A percentile compares a stretch with the other conserved stretches of the same genome.
phyloP scores from a whole-genome alignment of 2,888 invertebrate species.

The Halictus quadricinctus region DNA sequence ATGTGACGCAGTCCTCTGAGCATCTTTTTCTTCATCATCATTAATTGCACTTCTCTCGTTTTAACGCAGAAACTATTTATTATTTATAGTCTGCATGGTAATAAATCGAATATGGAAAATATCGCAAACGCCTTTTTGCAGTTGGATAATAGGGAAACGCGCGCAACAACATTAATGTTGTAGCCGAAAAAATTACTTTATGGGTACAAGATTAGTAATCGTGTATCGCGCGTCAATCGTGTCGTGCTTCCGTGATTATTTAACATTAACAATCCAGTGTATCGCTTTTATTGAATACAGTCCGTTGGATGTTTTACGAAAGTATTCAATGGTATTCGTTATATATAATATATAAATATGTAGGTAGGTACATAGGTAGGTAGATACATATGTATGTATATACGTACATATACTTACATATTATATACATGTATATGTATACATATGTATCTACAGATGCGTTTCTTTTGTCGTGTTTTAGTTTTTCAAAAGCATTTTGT shows the following conservation, averaged over 20 bases:
- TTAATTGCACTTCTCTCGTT: constrained; percentile 1
- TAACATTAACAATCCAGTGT: constrained; percentile 52
- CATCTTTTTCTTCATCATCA: neutral
- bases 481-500: constrained; percentile 45
- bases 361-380: constrained; percentile 6
- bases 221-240: constrained; percentile 10
- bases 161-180: constrained; percentile 18
- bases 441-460: constrained; percentile 9
- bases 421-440: neutral
- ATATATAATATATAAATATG: constrained; percentile 7
- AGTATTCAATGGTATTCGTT: constrained; percentile 29
- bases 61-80: constrained; percentile 36
- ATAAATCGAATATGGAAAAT: constrained; percentile 29
- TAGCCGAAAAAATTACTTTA: constrained; percentile 20
- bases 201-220: constrained; percentile 13
- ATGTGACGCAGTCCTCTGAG: constrained; percentile 40
- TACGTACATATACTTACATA: neutral
- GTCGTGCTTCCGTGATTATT: constrained; percentile 54
- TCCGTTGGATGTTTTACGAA: constrained; percentile 3
- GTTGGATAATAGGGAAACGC: neutral
- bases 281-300: constrained; percentile 48
- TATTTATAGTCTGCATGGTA: constrained; percentile 34
- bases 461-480: constrained; percentile 49
- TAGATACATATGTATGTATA: constrained; percentile 4
- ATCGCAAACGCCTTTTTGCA: constrained; percentile 20